These are phyloP conservation scores for Gisinianus flammeolus DNA, from an alignment of 2,888 invertebrate species.

Conservation along the genomic window DNA sequence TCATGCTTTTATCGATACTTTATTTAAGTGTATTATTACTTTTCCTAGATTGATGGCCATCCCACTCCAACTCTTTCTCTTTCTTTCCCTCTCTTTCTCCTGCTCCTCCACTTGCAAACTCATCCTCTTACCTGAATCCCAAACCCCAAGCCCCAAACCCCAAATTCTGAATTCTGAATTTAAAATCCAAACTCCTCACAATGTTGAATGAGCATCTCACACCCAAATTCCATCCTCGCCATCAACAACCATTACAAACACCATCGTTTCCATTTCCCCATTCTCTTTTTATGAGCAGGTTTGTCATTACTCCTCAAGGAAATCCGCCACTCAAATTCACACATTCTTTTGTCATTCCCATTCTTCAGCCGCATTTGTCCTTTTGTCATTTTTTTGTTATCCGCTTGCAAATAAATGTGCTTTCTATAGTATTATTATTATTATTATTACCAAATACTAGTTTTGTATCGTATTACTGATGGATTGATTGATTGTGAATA, in stretches of 20 bases:
- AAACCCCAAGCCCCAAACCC: too few species aligned
- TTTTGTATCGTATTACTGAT: neutral
- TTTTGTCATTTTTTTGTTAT: neutral
- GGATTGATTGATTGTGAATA: neutral
- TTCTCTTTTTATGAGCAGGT: too few species aligned
- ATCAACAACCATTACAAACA: too few species aligned
- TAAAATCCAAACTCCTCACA: too few species aligned
- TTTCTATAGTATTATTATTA: neutral
- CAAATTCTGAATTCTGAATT: too few species aligned
- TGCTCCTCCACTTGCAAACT: neutral
- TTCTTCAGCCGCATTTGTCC: neutral
- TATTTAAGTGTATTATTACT: constrained; percentile 30
- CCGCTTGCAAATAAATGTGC: neutral
- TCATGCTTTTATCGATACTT: constrained; percentile 29
- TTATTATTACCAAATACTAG: too few species aligned
- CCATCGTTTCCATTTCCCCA: too few species aligned
- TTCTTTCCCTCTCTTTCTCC: neutral
- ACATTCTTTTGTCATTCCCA: too few species aligned
- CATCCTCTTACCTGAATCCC: neutral
- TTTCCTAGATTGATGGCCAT: constrained; percentile 1
- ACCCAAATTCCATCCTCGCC: too few species aligned
- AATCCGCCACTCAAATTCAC: too few species aligned
- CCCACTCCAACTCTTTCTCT: neutral
- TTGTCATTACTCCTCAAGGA: too few species aligned
- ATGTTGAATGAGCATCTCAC: too few species aligned